Base-by-base conservation (phyloP, 2,113 vertebrate species). In the Bujurquina vittata region DNA sequence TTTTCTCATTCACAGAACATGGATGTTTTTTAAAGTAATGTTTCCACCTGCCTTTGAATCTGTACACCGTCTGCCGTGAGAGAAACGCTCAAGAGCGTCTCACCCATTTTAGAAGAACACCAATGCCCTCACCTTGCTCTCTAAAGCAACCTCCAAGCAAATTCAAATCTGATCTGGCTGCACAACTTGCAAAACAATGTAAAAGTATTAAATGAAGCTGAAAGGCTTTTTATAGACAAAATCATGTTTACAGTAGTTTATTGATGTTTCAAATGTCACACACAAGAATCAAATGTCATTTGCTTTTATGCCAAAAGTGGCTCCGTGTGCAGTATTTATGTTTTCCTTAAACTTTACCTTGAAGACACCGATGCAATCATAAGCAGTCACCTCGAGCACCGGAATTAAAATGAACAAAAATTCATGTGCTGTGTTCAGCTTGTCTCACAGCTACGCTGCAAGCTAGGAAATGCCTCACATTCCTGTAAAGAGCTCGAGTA, bases 1-100 rank as follows among this genome's bases (percentile, higher is more conserved):
- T 73, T 86, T 81, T 84, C 55, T 67, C 33, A 73, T 78, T 84
- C 20, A 81, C 23, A 52, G 62, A 62, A 52, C 33, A 61, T 12
- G 20, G 77, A 49, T 0, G 40, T 35, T 59, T 75, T 37, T 60
- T 61, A 63, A 31, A 49, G 55, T 20, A 8, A 33, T 75, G 52
- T 81, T 63, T 72, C 76, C 69, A 37, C 63, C 35, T 82, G 49
- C 31, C 43, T 69, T 69, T 63, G 37, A 78, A 74, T 56, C 59
- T 14, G 3, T 62, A n/a, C 15, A 58, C 46, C 75, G 65, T 77
- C 80, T 86, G 77, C 57, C 58, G 73, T 17, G n/a, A 59, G 31
- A 80, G 40, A 55, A 72, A 69, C 59, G 65, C 58, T 74, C 40
- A 67, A 29, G 31, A 57, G 17, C 23, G 29, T 65, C 6, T 3